phyloP scores from a whole-genome alignment of 1,140 invertebrate genomes.

The Brachionus calyciflorus region DNA sequence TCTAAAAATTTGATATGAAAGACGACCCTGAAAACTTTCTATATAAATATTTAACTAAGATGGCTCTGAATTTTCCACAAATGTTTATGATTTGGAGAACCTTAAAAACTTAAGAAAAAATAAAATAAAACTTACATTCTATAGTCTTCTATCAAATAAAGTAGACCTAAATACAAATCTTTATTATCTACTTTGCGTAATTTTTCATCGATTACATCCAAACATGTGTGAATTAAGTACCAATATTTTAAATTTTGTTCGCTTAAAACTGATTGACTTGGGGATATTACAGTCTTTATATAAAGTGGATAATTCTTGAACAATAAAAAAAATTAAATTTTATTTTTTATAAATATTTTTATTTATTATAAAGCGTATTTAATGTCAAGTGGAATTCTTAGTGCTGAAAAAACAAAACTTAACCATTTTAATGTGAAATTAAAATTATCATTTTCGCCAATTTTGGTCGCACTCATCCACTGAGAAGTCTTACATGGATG shows the following conservation, averaged over 20 bases:
- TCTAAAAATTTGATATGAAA: no score
- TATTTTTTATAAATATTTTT: background rate
- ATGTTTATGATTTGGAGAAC: no score
- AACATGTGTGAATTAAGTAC: slow-evolving; percentile 85
- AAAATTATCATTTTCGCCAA: background rate
- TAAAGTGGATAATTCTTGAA: slow-evolving; percentile 37
- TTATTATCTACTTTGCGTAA: slow-evolving; percentile 67
- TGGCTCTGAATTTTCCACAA: no score
- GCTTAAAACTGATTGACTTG: background rate
- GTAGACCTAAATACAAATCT: slow-evolving; percentile 83
- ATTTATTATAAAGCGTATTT: slow-evolving; percentile 30
- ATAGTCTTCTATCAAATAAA: slow-evolving; percentile 92
- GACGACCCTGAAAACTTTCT: no score
- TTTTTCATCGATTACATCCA: slow-evolving; percentile 90
- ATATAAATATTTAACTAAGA: no score
- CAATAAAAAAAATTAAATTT: background rate
- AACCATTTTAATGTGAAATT: slow-evolving; percentile 45
- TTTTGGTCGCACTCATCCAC: slow-evolving; percentile 51
- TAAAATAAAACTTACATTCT: slow-evolving; percentile 74
- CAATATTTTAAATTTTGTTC: slow-evolving; percentile 73
- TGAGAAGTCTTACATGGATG: slow-evolving; percentile 58
- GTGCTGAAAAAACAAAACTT: slow-evolving; percentile 27
- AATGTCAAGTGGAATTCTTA: background rate
- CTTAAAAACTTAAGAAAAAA: slow-evolving; percentile 39
- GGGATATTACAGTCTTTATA: background rate